Evolutionary conservation across 2,113 vertebrate genomes (phyloP).

Genomic region (Anolis carolinensis): DNA sequence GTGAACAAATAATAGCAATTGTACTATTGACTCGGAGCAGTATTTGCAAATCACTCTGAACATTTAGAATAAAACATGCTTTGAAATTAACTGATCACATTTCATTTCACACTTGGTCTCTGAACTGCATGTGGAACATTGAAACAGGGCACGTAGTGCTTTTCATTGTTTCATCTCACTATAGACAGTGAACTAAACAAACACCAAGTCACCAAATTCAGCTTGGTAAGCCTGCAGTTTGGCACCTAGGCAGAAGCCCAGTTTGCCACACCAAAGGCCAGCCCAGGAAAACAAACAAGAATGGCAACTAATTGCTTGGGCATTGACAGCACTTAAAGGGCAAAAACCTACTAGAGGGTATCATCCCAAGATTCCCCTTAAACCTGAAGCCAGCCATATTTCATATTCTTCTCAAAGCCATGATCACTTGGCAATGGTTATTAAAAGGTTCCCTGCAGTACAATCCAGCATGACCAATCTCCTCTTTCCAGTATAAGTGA

Average conservation of each 20-base stretch:
- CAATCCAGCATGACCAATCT: not conserved
- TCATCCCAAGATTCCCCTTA: not conserved
- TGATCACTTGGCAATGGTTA: not conserved
- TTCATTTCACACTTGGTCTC: not conserved
- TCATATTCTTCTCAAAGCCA: not conserved
- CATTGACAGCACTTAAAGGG: not conserved
- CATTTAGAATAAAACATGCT: not conserved
- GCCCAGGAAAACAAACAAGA: not conserved
- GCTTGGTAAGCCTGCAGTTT: too few species aligned
- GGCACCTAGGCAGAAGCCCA: too few species aligned
- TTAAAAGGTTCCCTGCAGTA: conserved; percentile 8
- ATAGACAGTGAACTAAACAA: too few species aligned
- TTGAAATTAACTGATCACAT: not conserved
- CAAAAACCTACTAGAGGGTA: not conserved
- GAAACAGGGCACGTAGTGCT: too few species aligned
- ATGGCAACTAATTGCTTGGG: not conserved
- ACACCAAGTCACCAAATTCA: too few species aligned
- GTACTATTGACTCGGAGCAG: too few species aligned
- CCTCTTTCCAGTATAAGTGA: not conserved
- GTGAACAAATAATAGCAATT: too few species aligned
- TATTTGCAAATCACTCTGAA: too few species aligned
- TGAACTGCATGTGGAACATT: not conserved
- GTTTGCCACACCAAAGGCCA: not conserved
- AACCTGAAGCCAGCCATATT: not conserved
- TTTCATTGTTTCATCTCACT: too few species aligned